These are phyloP conservation scores for Smittia sp. DNA, from an alignment of 2,888 invertebrate species.

Conservation along the genomic window DNA sequence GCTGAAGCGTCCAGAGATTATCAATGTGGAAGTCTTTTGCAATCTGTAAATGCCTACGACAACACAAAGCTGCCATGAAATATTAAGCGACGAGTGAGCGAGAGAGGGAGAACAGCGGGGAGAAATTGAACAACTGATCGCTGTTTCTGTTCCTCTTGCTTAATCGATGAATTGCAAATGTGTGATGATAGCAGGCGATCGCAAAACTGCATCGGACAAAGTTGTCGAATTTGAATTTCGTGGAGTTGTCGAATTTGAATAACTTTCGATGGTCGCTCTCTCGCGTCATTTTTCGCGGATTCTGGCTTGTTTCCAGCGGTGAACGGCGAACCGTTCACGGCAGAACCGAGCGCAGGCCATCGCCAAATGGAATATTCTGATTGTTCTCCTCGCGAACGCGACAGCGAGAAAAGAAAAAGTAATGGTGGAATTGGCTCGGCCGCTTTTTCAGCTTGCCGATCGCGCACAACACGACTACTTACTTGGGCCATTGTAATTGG, in stretches of 20 bases:
- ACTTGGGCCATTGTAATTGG: conserved; percentile 39
- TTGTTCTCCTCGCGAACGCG: conserved; percentile 1
- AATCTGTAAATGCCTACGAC: no score
- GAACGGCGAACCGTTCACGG: no score
- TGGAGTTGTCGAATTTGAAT: no score
- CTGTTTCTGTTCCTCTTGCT: not conserved
- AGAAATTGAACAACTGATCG: not conserved
- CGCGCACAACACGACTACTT: conserved; percentile 11
- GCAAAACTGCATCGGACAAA: not conserved
- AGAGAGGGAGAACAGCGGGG: not conserved
- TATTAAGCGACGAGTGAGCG: not conserved
- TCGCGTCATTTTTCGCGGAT: no score
- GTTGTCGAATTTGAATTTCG: not conserved
- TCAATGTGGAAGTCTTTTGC: no score
- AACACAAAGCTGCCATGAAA: not conserved
- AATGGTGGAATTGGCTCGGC: conserved; percentile 31
- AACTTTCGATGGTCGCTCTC: no score
- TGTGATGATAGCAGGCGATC: not conserved
- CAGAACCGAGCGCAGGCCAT: no score
- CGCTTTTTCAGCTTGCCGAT: not conserved
- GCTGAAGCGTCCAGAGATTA: not conserved
- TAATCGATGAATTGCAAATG: not conserved
- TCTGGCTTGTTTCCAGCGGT: no score
- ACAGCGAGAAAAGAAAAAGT: conserved; percentile 23
- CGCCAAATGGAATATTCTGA: no score